phyloP scores from a whole-genome alignment of 1,140 invertebrate species.

The Gonioctena quinquepunctata region DNA sequence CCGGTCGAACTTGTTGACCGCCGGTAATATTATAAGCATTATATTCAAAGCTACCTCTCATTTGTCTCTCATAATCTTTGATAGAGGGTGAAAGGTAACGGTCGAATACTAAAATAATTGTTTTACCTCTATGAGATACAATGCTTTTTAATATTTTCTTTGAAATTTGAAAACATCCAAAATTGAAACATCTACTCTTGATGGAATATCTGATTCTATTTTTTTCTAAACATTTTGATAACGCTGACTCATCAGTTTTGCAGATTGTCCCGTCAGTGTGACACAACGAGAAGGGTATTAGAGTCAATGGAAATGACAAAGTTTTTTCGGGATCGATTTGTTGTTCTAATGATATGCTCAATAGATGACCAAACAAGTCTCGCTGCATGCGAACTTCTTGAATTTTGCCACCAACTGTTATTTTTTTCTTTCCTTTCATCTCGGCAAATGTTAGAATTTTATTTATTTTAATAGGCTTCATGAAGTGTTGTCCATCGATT shows the following conservation, averaged over 20 bases:
- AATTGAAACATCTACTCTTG: slow-evolving; percentile 30
- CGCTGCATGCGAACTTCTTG: slow-evolving; percentile 41
- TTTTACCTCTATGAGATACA: not conserved
- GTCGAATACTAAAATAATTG: slow-evolving; percentile 21
- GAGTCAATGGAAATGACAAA: slow-evolving; percentile 39
- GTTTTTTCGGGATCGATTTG: slow-evolving; percentile 37
- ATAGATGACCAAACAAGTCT: slow-evolving; percentile 43
- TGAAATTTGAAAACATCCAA: not conserved
- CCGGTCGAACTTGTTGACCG: not conserved
- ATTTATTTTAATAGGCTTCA: not conserved
- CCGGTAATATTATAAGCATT: slow-evolving; percentile 13
- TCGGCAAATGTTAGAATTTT: not conserved
- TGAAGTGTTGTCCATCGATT: not conserved
- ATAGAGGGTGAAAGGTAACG: slow-evolving; percentile 24
- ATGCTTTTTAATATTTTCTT: slow-evolving; percentile 13
- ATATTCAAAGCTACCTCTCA: slow-evolving; percentile 4
- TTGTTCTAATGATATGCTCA: slow-evolving; percentile 34
- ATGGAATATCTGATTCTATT: slow-evolving; percentile 23
- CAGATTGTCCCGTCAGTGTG: slow-evolving; percentile 46
- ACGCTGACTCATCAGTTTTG: slow-evolving; percentile 43
- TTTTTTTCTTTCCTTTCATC: slow-evolving; percentile 25
- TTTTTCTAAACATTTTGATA: slow-evolving; percentile 36
- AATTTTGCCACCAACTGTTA: slow-evolving; percentile 28
- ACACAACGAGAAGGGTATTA: slow-evolving; percentile 44
- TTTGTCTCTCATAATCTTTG: slow-evolving; percentile 25